These are phyloP conservation scores for Tetranychus cinnabarinus DNA, from an alignment of 1,140 invertebrate species.

Conservation along the genomic window DNA sequence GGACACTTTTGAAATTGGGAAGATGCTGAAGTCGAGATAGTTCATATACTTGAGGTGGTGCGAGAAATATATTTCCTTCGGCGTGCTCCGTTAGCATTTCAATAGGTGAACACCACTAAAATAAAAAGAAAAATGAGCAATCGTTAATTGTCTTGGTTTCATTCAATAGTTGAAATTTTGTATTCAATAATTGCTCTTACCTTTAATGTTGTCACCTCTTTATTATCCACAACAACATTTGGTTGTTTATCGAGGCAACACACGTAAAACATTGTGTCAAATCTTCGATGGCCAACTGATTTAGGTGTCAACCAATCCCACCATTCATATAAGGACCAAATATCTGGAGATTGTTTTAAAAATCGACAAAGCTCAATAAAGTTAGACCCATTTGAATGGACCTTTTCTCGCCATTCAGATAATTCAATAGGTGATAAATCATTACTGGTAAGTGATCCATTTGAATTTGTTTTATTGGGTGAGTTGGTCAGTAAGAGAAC, in stretches of 20 bases:
- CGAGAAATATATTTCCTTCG: conserved; percentile 16
- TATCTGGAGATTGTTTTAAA: conserved; percentile 46
- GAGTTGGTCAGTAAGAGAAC: background rate
- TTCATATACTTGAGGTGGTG: conserved; percentile 29
- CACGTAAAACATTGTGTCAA: conserved; percentile 53
- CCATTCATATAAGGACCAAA: conserved; percentile 59
- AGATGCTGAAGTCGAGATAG: conserved; percentile 10
- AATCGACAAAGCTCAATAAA: conserved; percentile 45
- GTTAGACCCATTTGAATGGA: conserved; percentile 39
- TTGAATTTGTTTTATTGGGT: background rate
- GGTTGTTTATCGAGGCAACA: conserved; percentile 32
- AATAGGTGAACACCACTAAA: conserved; percentile 21
- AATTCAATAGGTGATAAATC: conserved; percentile 21
- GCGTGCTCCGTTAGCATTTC: conserved; percentile 18
- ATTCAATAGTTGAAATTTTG: background rate
- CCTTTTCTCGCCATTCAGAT: conserved; percentile 37
- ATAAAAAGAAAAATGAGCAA: background rate
- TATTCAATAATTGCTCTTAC: conserved; percentile 21
- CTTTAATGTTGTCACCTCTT: conserved; percentile 39
- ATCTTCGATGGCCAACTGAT: conserved; percentile 25
- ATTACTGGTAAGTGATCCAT: background rate
- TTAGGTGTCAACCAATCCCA: conserved; percentile 57
- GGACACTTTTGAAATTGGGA: conserved; percentile 14
- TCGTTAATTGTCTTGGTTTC: background rate
- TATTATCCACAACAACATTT: conserved; percentile 26